phyloP scores from a whole-genome alignment of 2,888 invertebrate species.

The Tenthredo mesomela region DNA sequence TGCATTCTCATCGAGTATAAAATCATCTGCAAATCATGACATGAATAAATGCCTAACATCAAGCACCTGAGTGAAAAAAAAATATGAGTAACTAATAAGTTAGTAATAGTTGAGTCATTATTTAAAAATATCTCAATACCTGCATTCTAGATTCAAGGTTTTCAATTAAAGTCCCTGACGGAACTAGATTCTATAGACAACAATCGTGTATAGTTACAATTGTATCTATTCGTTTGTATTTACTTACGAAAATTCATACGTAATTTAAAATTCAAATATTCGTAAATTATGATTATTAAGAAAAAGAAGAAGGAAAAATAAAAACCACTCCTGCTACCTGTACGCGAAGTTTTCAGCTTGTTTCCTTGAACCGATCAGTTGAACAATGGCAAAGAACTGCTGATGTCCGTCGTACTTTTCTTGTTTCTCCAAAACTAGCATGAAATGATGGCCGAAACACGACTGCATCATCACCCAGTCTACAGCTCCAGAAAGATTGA shows the following conservation, averaged over 20 bases:
- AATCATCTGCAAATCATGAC: not conserved
- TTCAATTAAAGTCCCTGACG: not conserved
- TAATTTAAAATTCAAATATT: too few relatives aligned
- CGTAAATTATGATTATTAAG: not conserved
- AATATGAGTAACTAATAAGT: not conserved
- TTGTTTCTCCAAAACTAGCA: slow-evolving; percentile 99
- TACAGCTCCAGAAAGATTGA: slow-evolving; percentile 99
- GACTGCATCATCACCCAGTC: slow-evolving; percentile 99
- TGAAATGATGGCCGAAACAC: slow-evolving; percentile 99
- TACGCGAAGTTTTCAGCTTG: slow-evolving; percentile 99
- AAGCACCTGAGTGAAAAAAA: not conserved
- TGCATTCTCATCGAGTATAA: not conserved
- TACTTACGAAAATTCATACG: not conserved
- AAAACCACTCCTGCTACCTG: slow-evolving; percentile 79
- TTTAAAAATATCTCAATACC: not conserved
- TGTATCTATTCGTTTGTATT: too few relatives aligned
- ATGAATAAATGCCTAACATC: not conserved
- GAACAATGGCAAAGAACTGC: slow-evolving; percentile 99
- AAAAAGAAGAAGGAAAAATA: too few relatives aligned
- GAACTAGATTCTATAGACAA: not conserved
- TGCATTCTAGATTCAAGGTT: not conserved
- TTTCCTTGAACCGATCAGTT: slow-evolving; percentile 98
- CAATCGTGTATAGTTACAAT: too few relatives aligned
- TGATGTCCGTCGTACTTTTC: slow-evolving; percentile 98
- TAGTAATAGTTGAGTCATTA: not conserved